Evolutionary conservation across 2,888 invertebrate species (phyloP).

Genomic region (Axea sp.): DNA sequence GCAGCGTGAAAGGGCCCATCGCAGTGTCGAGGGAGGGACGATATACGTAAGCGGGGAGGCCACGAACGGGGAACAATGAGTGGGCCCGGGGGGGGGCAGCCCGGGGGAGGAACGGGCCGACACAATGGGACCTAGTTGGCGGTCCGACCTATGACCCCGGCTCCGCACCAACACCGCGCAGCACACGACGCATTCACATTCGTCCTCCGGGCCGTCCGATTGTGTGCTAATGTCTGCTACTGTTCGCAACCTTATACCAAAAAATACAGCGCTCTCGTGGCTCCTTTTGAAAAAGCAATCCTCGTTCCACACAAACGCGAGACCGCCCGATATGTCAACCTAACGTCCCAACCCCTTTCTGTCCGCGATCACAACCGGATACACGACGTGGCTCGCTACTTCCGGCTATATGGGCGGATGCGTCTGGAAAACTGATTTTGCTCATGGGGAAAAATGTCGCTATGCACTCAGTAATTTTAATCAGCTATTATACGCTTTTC

Average conservation of each 20-base stretch:
- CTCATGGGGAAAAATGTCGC: neutral
- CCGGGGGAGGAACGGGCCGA: constrained; percentile 70
- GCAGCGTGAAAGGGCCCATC: too few species aligned
- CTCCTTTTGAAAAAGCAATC: constrained; percentile 41
- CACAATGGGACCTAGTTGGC: constrained; percentile 78
- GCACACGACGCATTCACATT: constrained; percentile 71
- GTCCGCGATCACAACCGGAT: constrained; percentile 51
- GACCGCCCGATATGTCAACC: constrained; percentile 51
- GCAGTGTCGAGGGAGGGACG: too few species aligned
- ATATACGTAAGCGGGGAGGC: too few species aligned
- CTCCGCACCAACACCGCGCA: constrained; percentile 65
- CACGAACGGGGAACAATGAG: constrained; percentile 74
- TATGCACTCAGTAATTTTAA: constrained; percentile 1
- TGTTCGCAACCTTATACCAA: constrained; percentile 66
- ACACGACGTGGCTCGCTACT: constrained; percentile 30
- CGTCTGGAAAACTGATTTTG: constrained; percentile 44
- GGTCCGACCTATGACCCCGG: constrained; percentile 77
- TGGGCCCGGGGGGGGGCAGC: constrained; percentile 62
- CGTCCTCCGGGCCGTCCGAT: constrained; percentile 75
- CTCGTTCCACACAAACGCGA: constrained; percentile 48
- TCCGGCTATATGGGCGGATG: constrained; percentile 40
- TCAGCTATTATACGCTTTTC: constrained; percentile 8
- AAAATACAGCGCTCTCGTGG: constrained; percentile 45
- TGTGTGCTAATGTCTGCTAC: constrained; percentile 78
- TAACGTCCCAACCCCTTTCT: constrained; percentile 32